These are phyloP conservation scores for Xenus cinereus DNA, from an alignment of 2,113 vertebrate species.

Conservation along the genomic window DNA sequence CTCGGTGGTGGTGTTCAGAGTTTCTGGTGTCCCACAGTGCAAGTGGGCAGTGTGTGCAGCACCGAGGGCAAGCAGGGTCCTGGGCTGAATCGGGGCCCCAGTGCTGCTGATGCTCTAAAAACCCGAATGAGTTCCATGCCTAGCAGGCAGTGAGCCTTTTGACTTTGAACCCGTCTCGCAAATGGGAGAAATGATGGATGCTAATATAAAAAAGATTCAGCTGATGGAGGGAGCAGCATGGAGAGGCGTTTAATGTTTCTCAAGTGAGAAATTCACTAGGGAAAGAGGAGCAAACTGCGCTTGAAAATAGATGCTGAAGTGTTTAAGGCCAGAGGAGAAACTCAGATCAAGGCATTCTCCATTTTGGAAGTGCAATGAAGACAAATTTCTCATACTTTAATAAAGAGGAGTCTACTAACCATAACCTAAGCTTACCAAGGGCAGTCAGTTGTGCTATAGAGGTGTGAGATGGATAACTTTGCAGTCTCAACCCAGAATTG, in stretches of 20 bases:
- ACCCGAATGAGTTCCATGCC: not conserved
- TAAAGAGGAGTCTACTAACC: not conserved
- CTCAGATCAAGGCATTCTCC: not conserved
- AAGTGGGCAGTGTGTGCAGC: not conserved
- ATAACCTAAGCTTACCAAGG: not conserved
- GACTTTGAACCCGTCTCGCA: not conserved
- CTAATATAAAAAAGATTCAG: not conserved
- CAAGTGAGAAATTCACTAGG: not conserved
- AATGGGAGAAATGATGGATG: not conserved
- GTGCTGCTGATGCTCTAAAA: not conserved
- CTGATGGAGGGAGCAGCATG: not conserved
- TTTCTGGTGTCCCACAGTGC: no score
- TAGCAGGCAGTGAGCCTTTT: not conserved
- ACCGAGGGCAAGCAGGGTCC: not conserved
- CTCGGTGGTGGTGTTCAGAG: not conserved
- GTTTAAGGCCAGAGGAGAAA: not conserved
- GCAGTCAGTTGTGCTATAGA: not conserved
- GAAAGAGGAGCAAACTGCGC: not conserved
- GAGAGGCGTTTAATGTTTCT: not conserved
- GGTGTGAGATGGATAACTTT: not conserved
- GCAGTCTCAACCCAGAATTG: not conserved
- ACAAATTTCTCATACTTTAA: not conserved
- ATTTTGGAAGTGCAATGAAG: not conserved
- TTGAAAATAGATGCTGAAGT: not conserved
- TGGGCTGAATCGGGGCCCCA: not conserved